Conservation (phyloP, 2,797 vertebrate genomes). For the Heterohyrax brucei region DNA sequence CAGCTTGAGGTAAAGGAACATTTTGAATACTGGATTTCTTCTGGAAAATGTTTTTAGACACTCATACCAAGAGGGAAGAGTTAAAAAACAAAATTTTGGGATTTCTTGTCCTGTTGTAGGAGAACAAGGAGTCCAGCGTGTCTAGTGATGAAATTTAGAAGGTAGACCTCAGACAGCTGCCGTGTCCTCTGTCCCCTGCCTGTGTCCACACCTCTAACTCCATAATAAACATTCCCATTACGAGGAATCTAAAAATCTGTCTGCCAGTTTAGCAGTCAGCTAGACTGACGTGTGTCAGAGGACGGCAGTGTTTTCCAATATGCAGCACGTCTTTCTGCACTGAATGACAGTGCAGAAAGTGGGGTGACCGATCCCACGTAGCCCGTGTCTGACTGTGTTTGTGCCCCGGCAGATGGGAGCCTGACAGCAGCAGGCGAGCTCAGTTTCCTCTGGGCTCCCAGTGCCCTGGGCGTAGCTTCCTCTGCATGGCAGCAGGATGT, state of each 20-base stretch:
- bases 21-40: not conserved
- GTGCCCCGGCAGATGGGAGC: accelerated
- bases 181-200: not conserved
- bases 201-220: too few relatives aligned
- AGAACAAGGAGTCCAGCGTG: accelerated
- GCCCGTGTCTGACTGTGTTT: accelerated
- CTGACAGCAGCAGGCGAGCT: accelerated
- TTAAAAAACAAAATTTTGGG: not conserved
- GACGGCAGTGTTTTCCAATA: accelerated
- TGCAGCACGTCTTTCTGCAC: accelerated
- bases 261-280: not conserved
- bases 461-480: not conserved
- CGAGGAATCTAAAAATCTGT: not conserved
- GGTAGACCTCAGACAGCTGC: not conserved
- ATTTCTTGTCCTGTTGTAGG: not conserved
- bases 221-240: not conserved
- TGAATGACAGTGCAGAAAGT: too few relatives aligned
- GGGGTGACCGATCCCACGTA: not conserved
- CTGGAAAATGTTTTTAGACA: not conserved
- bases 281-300: accelerated
- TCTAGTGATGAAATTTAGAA: accelerated
- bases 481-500: too few relatives aligned
- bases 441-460: not conserved
- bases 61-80: not conserved
- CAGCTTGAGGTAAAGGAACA: not conserved